A percentile compares a stretch with the other conserved stretches of the same genome.
These are phyloP conservation scores for Drosophila sturtevanti DNA, from an alignment of 1,140 invertebrate species.

Conservation along the genomic window DNA sequence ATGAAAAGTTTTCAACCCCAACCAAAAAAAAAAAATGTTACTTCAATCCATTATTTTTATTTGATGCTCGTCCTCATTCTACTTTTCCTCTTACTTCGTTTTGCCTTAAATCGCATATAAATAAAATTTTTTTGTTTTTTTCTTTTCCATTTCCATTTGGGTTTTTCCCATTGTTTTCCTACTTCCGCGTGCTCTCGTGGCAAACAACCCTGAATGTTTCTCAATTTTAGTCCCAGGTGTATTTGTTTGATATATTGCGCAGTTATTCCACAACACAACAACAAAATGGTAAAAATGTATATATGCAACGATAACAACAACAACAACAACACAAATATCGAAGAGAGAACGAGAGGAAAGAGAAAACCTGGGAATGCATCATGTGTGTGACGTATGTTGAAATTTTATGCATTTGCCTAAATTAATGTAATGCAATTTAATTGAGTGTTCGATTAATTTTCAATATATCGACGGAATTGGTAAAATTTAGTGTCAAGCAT, in stretches of 20 bases:
- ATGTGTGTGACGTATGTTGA: conserved; percentile 68
- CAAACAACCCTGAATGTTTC: conserved; percentile 59
- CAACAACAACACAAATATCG: neutral
- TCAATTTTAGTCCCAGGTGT: conserved; percentile 64
- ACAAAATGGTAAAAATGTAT: neutral
- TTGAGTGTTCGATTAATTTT: conserved; percentile 49
- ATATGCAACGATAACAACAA: neutral
- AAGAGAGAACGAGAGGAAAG: neutral
- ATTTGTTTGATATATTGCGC: conserved; percentile 78
- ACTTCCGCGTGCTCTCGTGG: conserved; percentile 29
- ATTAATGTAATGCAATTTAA: conserved; percentile 69
- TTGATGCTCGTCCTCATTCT: conserved; percentile 29
- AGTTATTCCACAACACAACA: conserved; percentile 61
- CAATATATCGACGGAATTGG: conserved; percentile 3
- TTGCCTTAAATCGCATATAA: conserved; percentile 73
- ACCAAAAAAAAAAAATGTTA: conserved; percentile 59
- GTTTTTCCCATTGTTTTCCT: conserved; percentile 63
- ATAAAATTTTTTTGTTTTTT: conserved; percentile 57
- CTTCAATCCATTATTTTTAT: conserved; percentile 75
- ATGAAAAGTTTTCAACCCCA: conserved; percentile 6
- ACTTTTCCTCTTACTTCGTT: conserved; percentile 21
- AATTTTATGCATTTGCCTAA: conserved; percentile 55
- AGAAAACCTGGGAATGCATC: conserved; percentile 64
- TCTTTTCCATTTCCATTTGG: conserved; percentile 62
- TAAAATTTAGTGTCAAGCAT: neutral